Percentiles rank a stretch among this genome's conserved stretches.
Conservation (phyloP, 2,888 invertebrate species). For the Exephanes ischioxanthus region DNA sequence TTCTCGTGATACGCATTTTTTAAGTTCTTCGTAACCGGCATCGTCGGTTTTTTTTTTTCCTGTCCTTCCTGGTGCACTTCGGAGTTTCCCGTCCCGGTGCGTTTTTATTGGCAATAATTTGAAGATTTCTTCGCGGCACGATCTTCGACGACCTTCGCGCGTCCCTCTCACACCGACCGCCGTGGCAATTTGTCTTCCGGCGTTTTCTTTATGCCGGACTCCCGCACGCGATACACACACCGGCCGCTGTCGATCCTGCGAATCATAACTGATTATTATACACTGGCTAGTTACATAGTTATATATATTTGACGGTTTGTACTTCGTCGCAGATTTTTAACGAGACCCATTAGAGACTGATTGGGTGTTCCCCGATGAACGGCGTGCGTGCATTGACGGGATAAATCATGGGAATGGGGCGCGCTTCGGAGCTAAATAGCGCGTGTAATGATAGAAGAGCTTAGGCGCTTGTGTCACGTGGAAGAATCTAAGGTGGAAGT, state of each 20-base stretch:
- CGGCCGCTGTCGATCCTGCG: background rate
- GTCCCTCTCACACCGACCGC: conserved; percentile 9
- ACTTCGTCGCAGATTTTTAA: conserved; percentile 64
- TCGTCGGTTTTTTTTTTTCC: background rate
- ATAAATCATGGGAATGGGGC: conserved; percentile 61
- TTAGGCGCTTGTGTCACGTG: conserved; percentile 37
- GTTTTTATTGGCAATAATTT: conserved; percentile 16
- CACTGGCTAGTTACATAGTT: background rate
- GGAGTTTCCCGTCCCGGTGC: background rate
- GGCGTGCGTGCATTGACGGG: conserved; percentile 46
- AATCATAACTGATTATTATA: background rate
- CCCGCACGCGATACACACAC: conserved; percentile 24
- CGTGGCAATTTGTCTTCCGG: conserved; percentile 40
- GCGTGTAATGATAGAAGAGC: conserved; percentile 30
- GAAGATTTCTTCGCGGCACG: conserved; percentile 47
- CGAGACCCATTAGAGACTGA: conserved; percentile 65
- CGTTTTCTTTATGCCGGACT: background rate
- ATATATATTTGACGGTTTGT: conserved; percentile 43
- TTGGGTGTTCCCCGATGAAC: conserved; percentile 66
- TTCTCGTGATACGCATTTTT: conserved; percentile 41
- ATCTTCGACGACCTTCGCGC: conserved; percentile 46
- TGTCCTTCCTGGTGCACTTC: background rate
- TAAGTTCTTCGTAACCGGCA: background rate
- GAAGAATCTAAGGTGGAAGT: conserved; percentile 3
- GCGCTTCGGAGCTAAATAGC: conserved; percentile 52